Base-by-base conservation (phyloP, 2,113 vertebrate species). In the Pterocles gutturalis region DNA sequence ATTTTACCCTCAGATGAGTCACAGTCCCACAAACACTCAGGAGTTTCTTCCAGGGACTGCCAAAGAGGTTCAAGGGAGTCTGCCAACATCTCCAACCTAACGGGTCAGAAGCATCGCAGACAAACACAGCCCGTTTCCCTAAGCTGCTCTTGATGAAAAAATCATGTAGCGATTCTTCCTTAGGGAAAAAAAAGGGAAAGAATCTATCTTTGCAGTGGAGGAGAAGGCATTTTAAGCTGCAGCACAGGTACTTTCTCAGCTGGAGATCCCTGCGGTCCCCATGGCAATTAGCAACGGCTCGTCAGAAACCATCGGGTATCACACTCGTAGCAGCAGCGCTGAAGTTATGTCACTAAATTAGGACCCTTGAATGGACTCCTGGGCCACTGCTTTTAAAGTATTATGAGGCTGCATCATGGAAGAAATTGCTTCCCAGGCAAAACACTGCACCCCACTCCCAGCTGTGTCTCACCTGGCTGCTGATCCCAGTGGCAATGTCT, bases 401-500 rank as follows among this genome's bases (percentile, higher is more conserved):
- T 34, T 46, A 34, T 3, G 33, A 60, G 22, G 58, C 31, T 72
- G 66, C 17, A 12, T 19, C 2, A 38, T 2, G 25, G 70, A 46
- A 77, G 60, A n/a, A 87, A 71, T 3, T 9, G 7, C 24, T 76
- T 26, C 49, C 22, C 13, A 10, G 51, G 20, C 48, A 38, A 71
- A 21, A 48, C 3, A 7, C 46, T 8, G 10, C 11, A 16, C 51
- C 21, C 20, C 17, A 8, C 43, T 57, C 72, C 26, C 62, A 48
- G 62, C 49, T 31, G 19, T 15, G 53, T 36, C 98, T 98, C 95
- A 99, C 99, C 99, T 99, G 99, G 97, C 99, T 99, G 89, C 99
- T 99, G 98, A 99, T 99, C 91, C 99, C 99, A 0, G 98, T 99
- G 43, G 99, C 99, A 7, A 99, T 98, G 97, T 99, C 99, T 90